Evolutionary conservation across 37 sponge, comb jelly and placozoan species (phyloP).

Genomic region (Eunapius fragilis): DNA sequence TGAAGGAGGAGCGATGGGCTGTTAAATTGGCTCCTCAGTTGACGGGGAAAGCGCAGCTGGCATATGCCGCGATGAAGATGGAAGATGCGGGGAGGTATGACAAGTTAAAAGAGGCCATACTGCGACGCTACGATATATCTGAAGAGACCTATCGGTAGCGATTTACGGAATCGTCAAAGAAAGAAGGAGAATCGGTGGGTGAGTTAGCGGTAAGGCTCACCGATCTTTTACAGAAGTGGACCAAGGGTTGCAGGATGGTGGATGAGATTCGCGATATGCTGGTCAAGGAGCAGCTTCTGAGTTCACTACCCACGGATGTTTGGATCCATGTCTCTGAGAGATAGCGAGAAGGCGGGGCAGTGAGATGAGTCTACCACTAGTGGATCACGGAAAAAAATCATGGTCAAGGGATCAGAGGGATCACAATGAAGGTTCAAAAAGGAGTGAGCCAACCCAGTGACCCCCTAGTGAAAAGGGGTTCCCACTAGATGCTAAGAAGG

Average conservation of each 20-base stretch:
- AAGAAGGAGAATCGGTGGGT: slow-evolving; percentile 26
- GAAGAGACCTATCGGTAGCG: slow-evolving; percentile 37
- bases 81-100: slow-evolving; percentile 21
- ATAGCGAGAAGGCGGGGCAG: slow-evolving; percentile 13
- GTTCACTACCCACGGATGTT: slow-evolving; percentile 19
- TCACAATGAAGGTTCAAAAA: not conserved
- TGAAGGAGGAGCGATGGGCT: too few species aligned
- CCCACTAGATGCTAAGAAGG: too few species aligned
- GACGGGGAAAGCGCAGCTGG: slow-evolving; percentile 48
- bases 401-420: not conserved
- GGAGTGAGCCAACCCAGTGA: too few species aligned
- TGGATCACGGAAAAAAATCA: too few species aligned
- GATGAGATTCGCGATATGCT: slow-evolving; percentile 30
- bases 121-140: slow-evolving; percentile 28
- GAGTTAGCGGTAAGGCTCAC: slow-evolving; percentile 22
- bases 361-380: too few species aligned
- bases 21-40: too few species aligned
- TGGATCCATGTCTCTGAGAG: slow-evolving; percentile 36
- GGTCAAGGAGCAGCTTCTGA: slow-evolving; percentile 35
- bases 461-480: too few species aligned
- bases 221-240: slow-evolving; percentile 32
- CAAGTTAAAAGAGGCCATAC: slow-evolving; percentile 32
- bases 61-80: slow-evolving; percentile 28
- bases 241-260: not conserved
- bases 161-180: slow-evolving; percentile 12